These are phyloP conservation scores for Cecropterus lyciades DNA, from an alignment of 1,140 invertebrate genomes.

Conservation along the genomic window DNA sequence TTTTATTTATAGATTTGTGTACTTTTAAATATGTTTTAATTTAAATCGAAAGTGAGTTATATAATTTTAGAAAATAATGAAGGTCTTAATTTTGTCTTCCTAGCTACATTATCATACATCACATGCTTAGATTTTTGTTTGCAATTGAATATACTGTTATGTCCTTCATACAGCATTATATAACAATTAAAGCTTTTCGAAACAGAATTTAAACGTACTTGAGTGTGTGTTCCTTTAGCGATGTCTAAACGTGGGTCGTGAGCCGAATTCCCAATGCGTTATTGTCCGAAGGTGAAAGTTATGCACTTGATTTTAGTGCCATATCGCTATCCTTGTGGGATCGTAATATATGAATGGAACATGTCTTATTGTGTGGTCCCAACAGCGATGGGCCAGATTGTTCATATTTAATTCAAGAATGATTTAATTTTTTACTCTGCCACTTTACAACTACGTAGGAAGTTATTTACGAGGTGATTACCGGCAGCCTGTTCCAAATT, in stretches of 20 bases:
- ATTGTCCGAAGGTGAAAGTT: slow-evolving; percentile 55
- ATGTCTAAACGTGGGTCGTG: slow-evolving; percentile 41
- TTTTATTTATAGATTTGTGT: too few relatives aligned
- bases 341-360: slow-evolving; percentile 5
- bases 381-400: background rate
- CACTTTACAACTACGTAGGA: slow-evolving; percentile 17
- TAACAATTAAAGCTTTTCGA: slow-evolving; percentile 22
- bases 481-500: background rate
- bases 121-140: background rate
- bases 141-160: background rate
- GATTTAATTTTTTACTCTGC: slow-evolving; percentile 15
- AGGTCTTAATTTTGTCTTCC: background rate
- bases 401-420: slow-evolving; percentile 6
- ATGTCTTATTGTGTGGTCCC: slow-evolving; percentile 7
- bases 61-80: too few relatives aligned
- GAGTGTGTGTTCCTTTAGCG: slow-evolving; percentile 22
- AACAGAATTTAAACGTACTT: slow-evolving; percentile 22
- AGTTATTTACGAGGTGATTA: slow-evolving; percentile 28
- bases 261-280: slow-evolving; percentile 50
- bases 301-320: slow-evolving; percentile 27
- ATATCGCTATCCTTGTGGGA: slow-evolving; percentile 29
- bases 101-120: background rate
- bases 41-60: too few relatives aligned
- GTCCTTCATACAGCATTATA: slow-evolving; percentile 20
- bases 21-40: too few relatives aligned